These are phyloP conservation scores for Bacillus rossius DNA, from an alignment of 1,140 invertebrate species.

Conservation along the genomic window DNA sequence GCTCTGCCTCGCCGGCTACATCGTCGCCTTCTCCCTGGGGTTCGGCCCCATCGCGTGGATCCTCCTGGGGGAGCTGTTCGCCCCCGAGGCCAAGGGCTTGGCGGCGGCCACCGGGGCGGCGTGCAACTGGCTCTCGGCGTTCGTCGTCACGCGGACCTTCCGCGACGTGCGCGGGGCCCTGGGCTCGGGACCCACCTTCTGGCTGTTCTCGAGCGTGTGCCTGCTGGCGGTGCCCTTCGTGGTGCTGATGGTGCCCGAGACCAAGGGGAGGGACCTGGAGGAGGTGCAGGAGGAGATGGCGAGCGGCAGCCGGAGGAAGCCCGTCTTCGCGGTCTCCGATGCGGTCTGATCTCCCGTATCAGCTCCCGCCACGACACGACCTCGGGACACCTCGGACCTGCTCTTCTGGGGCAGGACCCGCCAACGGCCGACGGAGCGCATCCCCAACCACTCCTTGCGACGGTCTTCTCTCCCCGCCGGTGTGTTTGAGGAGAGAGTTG, in stretches of 20 bases:
- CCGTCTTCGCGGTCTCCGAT: no score
- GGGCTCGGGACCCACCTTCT: constrained; percentile 47
- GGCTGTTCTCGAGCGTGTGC: constrained; percentile 46
- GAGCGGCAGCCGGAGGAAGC: constrained; percentile 14
- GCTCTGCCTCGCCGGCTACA: constrained; percentile 42
- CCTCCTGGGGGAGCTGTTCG: constrained; percentile 40
- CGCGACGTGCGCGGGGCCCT: constrained; percentile 42
- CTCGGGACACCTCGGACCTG: no score
- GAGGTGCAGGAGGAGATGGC: constrained; percentile 42
- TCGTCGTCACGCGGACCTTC: constrained; percentile 49
- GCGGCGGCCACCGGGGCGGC: constrained; percentile 43
- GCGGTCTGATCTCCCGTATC: no score
- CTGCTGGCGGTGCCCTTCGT: constrained; percentile 47
- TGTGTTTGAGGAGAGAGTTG: no score
- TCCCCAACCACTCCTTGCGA: no score
- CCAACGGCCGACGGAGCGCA: no score
- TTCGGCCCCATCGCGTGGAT: constrained; percentile 46
- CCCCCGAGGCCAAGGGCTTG: constrained; percentile 46
- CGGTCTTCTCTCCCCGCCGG: no score
- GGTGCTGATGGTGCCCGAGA: constrained; percentile 52
- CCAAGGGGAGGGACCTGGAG: constrained; percentile 49
- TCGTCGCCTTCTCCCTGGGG: constrained; percentile 42
- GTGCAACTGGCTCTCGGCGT: constrained; percentile 49
- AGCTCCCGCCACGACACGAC: no score
- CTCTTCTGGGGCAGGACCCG: no score